Evolutionary conservation across 2,113 vertebrate genomes (phyloP), one percentile per base, ranked within the genome.

Genomic region (Varanus komodoensis): DNA sequence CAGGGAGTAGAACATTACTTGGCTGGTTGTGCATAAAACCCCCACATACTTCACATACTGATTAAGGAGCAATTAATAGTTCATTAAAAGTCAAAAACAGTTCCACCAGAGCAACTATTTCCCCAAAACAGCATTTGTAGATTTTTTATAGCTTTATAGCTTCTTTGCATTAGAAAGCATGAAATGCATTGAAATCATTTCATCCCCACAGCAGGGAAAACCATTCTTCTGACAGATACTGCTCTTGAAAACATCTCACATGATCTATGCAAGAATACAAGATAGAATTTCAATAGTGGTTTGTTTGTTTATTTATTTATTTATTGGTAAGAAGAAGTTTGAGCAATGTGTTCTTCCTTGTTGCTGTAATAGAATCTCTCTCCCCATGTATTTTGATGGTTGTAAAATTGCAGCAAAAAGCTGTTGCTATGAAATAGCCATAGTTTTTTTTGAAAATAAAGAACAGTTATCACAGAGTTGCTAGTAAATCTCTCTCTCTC

Each of bases 141-240:
- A 84, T 74, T 57, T 86, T n/a, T 74, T 87, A 90, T 90, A 89
- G 0, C 1, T 25, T 5, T 79, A 19, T 89, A 91, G 73, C 69
- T 89, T 89, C 83, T 94, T 93, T 92, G 92, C 90, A 82, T 93
- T 90, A 89, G 87, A 93, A 91, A 93, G 89, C 82, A 90, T 91
- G 92, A 90, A 6, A 90, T 90, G 83, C 78, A 89, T 93, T 92
- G 15, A 92, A 84, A 85, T 68, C 82, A 91, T 92, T 90, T 84
- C 50, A 85, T 93, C 67, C 87, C 71, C 6, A 32, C 15, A 92
- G 64, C 7, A 82, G 83, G 82, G 8, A 23, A 87, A 74, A 82
- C 50, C 44, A 38, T 88, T 92, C 71, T 4, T 44, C 32, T 79
- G 25, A 15, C 71, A 88, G 87, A 82, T 82, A 90, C 29, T 68